phyloP scores from a whole-genome alignment of 2,113 vertebrate species.

The Nyctereutes procyonoides region DNA sequence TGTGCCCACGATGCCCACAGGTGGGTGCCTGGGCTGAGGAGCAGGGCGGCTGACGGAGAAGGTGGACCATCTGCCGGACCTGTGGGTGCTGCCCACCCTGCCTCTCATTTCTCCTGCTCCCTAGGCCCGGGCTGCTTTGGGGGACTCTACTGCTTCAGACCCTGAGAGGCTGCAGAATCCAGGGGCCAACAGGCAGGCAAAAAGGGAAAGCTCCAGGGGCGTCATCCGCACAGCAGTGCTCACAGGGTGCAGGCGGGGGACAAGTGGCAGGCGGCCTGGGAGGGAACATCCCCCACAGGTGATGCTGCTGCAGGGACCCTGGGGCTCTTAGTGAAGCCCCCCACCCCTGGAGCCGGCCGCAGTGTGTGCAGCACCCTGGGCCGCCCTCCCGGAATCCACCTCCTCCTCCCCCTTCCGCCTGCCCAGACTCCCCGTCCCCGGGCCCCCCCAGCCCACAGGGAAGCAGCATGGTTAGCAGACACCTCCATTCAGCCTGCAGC shows the following conservation, averaged over 20 bases:
- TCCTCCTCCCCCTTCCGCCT: neutral
- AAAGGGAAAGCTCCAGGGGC: too few relatives aligned
- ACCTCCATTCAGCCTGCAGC: rapidly evolving
- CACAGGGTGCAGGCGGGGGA: neutral
- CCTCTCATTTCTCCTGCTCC: neutral
- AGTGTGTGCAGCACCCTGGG: neutral
- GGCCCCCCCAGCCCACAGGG: too few relatives aligned
- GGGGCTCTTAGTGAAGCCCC: too few relatives aligned
- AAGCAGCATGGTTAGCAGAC: neutral
- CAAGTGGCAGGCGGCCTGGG: neutral
- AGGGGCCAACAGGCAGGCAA: neutral
- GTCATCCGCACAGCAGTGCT: rapidly evolving
- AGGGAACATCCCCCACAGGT: too few relatives aligned
- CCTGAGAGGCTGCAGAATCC: neutral
- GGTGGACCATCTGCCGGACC: neutral
- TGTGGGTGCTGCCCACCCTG: neutral
- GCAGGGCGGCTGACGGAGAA: neutral
- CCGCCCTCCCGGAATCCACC: neutral
- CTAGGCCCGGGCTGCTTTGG: rapidly evolving
- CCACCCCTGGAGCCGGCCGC: too few relatives aligned
- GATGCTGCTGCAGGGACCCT: rapidly evolving
- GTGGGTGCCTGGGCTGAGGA: neutral
- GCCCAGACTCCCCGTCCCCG: neutral
- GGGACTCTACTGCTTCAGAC: too few relatives aligned
- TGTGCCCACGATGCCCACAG: neutral